phyloP scores from a whole-genome alignment of 2,113 vertebrate genomes.

The Phasianus colchicus region DNA sequence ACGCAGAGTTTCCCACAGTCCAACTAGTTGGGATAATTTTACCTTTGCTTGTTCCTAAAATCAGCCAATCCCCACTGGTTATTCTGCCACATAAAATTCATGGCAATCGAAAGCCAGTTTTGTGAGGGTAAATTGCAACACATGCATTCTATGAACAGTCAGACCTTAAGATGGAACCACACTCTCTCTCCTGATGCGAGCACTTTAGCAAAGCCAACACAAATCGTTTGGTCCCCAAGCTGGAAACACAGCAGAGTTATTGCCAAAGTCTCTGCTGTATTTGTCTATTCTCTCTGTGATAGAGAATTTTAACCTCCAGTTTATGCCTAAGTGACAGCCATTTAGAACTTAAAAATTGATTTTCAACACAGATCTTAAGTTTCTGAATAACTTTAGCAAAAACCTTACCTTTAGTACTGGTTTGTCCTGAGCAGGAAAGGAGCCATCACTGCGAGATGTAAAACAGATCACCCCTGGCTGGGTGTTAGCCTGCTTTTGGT shows the following conservation, averaged over 20 bases:
- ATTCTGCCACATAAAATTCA: background rate
- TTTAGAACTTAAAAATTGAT: background rate
- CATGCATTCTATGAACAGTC: background rate
- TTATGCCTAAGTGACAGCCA: background rate
- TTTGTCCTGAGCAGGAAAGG: background rate
- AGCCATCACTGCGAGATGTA: background rate
- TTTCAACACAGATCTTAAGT: background rate
- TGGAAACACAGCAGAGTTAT: background rate
- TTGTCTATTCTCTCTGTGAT: background rate
- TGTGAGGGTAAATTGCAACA: rapidly evolving
- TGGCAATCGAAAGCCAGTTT: background rate
- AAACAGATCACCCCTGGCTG: background rate
- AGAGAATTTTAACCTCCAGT: background rate
- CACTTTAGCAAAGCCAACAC: background rate
- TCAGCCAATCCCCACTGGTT: background rate
- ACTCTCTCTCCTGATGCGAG: background rate
- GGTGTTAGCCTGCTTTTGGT: background rate
- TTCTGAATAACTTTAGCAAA: background rate
- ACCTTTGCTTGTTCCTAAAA: background rate
- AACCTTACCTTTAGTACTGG: background rate
- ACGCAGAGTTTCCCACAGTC: background rate
- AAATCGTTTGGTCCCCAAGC: background rate
- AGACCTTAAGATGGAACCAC: background rate
- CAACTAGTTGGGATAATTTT: background rate
- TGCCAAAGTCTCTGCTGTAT: background rate